Percentiles rank a stretch among this genome's conserved stretches.
Conservation (phyloP, 2,888 invertebrate genomes). For the Agrotis exclamationis region DNA sequence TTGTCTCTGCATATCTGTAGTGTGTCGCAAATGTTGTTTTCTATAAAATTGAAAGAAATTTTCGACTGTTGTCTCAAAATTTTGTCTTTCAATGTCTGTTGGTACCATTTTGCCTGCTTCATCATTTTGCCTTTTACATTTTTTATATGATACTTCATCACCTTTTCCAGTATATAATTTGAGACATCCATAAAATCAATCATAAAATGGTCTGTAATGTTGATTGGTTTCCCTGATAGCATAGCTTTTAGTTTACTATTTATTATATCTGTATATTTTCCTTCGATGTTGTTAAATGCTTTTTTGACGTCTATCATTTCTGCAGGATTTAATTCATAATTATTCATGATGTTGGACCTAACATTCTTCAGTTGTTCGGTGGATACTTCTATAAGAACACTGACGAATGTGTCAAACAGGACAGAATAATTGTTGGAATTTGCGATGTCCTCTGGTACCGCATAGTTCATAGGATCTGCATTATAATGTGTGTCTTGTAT, state of each 20-base stretch:
- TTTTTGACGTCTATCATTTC: conserved; percentile 63
- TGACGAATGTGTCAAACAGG: conserved; percentile 56
- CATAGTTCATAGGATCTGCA: conserved; percentile 9
- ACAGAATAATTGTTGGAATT: conserved; percentile 30
- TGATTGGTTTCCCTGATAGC: conserved; percentile 56
- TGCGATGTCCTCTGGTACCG: conserved; percentile 18
- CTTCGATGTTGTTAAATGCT: conserved; percentile 64
- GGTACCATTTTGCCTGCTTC: conserved; percentile 65
- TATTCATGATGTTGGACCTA: conserved; percentile 64
- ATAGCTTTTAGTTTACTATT: conserved; percentile 67
- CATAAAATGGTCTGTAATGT: conserved; percentile 69
- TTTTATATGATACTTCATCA: conserved; percentile 65
- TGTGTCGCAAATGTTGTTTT: conserved; percentile 70
- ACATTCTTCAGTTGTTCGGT: conserved; percentile 64
- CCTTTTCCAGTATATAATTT: conserved; percentile 69
- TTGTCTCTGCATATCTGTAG: conserved; percentile 72
- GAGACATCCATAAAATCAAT: conserved; percentile 75
- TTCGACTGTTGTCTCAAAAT: conserved; percentile 75
- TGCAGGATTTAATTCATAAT: conserved; percentile 63
- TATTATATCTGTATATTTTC: conserved; percentile 67
- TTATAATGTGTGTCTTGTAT: conserved; percentile 10
- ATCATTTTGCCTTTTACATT: conserved; percentile 64
- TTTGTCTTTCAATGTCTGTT: conserved; percentile 70
- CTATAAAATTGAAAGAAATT: conserved; percentile 68
- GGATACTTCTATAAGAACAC: conserved; percentile 63